Conservation (phyloP, 1,140 invertebrate genomes). For the Daktulosphaira vitifoliae region DNA sequence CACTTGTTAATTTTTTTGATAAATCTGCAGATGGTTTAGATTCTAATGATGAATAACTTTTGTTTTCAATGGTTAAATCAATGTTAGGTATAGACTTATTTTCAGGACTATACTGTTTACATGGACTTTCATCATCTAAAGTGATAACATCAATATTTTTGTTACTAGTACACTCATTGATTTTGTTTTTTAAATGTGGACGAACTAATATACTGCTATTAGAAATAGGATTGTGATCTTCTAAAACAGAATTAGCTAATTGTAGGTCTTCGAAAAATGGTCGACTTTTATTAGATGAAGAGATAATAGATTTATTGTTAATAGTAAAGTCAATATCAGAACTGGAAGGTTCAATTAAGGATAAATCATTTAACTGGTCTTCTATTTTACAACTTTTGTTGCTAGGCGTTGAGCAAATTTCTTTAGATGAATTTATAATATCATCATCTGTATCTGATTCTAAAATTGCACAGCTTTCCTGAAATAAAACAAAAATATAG, state of each 20-base stretch:
- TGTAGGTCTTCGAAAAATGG: slow-evolving; percentile 1
- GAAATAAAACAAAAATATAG: not conserved
- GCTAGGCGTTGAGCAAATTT: not conserved
- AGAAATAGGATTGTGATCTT: not conserved
- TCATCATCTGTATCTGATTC: slow-evolving; percentile 1
- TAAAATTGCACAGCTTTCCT: not conserved
- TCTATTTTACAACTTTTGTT: not conserved
- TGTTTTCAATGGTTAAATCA: slow-evolving; percentile 4
- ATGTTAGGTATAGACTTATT: not conserved
- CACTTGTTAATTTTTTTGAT: not conserved
- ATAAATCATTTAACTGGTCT: not conserved
- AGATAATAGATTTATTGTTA: slow-evolving; percentile 13
- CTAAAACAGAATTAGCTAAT: not conserved
- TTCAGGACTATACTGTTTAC: not conserved
- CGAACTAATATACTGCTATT: slow-evolving; percentile 20
- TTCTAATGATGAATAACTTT: no score
- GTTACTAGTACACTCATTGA: not conserved
- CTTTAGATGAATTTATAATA: slow-evolving; percentile 11
- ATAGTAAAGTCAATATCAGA: not conserved
- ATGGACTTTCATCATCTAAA: not conserved
- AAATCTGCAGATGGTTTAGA: no score
- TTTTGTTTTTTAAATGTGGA: not conserved
- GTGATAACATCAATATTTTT: not conserved
- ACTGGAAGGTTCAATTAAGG: slow-evolving; percentile 9
- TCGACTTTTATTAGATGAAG: slow-evolving; percentile 4